Evolutionary conservation across 2,797 vertebrate genomes (phyloP).

Genomic region (Betta splendens): DNA sequence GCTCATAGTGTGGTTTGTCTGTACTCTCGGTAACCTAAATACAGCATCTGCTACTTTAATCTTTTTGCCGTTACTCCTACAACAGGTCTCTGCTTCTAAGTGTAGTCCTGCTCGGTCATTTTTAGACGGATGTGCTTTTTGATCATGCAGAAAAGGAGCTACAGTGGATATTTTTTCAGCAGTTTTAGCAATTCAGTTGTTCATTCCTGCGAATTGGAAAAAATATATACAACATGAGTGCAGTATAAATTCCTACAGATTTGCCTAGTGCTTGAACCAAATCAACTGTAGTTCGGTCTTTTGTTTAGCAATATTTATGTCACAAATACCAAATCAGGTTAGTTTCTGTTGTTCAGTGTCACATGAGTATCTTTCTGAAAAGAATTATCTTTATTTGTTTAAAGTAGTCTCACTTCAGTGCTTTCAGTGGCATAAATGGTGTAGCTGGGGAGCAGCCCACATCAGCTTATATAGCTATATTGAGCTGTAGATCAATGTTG

Average conservation of each 20-base stretch:
- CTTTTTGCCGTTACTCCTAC: constrained; percentile 11
- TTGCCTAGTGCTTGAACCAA: too few relatives aligned
- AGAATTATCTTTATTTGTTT: neutral
- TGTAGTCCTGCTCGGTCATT: neutral
- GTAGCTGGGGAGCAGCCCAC: constrained; percentile 19
- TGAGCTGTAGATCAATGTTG: constrained; percentile 48
- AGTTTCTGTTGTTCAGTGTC: too few relatives aligned
- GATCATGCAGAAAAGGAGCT: neutral
- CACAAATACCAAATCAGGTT: too few relatives aligned
- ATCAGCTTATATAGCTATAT: constrained; percentile 29
- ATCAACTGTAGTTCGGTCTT: too few relatives aligned
- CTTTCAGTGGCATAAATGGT: constrained; percentile 5
- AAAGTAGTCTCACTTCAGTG: constrained; percentile 9
- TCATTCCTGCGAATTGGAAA: neutral
- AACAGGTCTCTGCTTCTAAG: constrained; percentile 12
- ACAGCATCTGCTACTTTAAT: constrained; percentile 7
- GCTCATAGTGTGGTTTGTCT: constrained; percentile 14
- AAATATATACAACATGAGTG: neutral
- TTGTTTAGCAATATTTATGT: too few relatives aligned
- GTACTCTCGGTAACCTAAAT: constrained; percentile 29
- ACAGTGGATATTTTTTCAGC: neutral
- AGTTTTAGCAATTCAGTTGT: neutral
- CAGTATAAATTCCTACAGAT: too few relatives aligned
- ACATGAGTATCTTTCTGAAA: neutral
- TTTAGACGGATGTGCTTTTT: neutral